These are phyloP conservation scores for Phallusia fumigata DNA, from an alignment of 23 tunicate species.

Conservation along the genomic window DNA sequence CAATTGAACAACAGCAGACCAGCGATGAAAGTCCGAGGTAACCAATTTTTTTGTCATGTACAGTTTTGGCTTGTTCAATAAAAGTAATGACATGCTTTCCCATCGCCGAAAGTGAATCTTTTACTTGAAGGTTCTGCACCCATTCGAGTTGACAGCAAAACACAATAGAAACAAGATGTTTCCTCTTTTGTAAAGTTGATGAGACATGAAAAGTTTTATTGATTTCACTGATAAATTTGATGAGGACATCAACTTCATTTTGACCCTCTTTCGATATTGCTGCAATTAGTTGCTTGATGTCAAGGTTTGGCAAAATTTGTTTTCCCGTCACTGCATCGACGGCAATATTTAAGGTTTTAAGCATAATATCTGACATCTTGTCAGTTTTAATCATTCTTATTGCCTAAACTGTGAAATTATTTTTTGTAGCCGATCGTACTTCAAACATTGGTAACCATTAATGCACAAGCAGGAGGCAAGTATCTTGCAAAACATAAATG, in stretches of 20 bases:
- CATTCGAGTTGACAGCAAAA: slow-evolving; percentile 17
- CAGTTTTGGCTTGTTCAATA: slow-evolving; percentile 45
- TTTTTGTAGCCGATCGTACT: too few species aligned
- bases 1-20: background rate
- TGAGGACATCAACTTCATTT: background rate
- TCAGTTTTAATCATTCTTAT: too few species aligned
- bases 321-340: slow-evolving; percentile 21
- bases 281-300: slow-evolving; percentile 9
- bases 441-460: too few species aligned
- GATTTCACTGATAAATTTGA: slow-evolving; percentile 22
- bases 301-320: slow-evolving; percentile 1
- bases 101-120: background rate
- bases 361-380: slow-evolving; percentile 41
- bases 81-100: slow-evolving; percentile 43
- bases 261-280: slow-evolving; percentile 5
- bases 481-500: background rate
- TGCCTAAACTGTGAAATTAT: too few species aligned
- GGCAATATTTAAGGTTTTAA: slow-evolving; percentile 37
- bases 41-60: slow-evolving; percentile 53
- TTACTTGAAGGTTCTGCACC: background rate
- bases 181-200: slow-evolving; percentile 5
- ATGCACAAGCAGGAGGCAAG: background rate
- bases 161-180: slow-evolving; percentile 10
- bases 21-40: slow-evolving; percentile 41
- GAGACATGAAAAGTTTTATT: background rate